Percentiles rank a stretch among this genome's conserved stretches.
phyloP scores from a whole-genome alignment of 2,888 invertebrate species.

The Biston betularia region DNA sequence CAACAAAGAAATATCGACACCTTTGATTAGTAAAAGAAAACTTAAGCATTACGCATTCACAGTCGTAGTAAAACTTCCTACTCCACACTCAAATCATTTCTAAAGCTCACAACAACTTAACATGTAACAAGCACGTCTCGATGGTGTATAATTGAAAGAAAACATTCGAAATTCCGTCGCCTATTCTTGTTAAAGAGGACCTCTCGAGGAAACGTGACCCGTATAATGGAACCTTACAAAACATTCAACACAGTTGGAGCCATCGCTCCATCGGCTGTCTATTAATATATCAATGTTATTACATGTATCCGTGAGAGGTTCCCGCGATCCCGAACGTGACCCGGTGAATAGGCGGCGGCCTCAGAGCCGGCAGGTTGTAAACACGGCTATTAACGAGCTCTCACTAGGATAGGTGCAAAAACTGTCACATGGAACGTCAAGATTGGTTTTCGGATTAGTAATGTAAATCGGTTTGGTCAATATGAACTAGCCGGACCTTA shows the following conservation, averaged over 20 bases:
- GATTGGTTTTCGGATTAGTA: slow-evolving; percentile 39
- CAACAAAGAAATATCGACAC: not conserved
- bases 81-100: slow-evolving; percentile 45
- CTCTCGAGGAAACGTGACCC: slow-evolving; percentile 82
- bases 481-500: slow-evolving; percentile 3
- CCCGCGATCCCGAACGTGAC: slow-evolving; percentile 75
- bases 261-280: slow-evolving; percentile 56
- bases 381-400: slow-evolving; percentile 75
- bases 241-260: slow-evolving; percentile 57
- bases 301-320: slow-evolving; percentile 65
- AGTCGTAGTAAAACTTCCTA: slow-evolving; percentile 6
- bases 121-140: slow-evolving; percentile 60
- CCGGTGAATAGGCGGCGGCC: slow-evolving; percentile 69
- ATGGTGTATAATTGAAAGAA: slow-evolving; percentile 71
- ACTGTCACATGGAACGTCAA: slow-evolving; percentile 65
- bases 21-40: not conserved
- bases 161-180: slow-evolving; percentile 71
- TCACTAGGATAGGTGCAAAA: slow-evolving; percentile 68
- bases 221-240: slow-evolving; percentile 65
- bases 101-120: slow-evolving; percentile 50
- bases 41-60: not conserved
- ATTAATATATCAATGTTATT: slow-evolving; percentile 70
- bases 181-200: slow-evolving; percentile 67
- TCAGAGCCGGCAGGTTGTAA: slow-evolving; percentile 80
- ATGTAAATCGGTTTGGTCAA: slow-evolving; percentile 36